A percentile compares a stretch with the other conserved stretches of the same genome.
Conservation (phyloP, 2,888 invertebrate species). For the Caenorhabditis auriculariae region DNA sequence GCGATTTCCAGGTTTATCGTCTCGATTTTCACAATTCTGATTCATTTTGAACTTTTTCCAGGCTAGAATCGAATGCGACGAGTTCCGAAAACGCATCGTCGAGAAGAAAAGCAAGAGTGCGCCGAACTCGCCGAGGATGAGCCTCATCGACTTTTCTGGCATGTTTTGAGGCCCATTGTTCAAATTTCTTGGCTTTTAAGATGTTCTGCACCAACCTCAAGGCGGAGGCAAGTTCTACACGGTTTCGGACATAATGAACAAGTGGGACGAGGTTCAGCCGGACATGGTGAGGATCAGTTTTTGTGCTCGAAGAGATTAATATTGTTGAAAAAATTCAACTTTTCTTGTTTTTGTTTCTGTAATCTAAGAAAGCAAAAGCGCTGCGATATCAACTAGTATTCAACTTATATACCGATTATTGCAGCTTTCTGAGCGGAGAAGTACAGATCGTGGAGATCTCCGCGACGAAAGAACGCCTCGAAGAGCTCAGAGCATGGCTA, state of each 20-base stretch:
- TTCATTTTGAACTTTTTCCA: slow-evolving; percentile 2
- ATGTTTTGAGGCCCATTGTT: not conserved
- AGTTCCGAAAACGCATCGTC: slow-evolving; percentile 48
- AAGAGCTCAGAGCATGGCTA: slow-evolving; percentile 39
- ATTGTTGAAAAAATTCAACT: too few relatives aligned
- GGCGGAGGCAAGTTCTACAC: slow-evolving; percentile 46
- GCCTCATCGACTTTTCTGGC: slow-evolving; percentile 62
- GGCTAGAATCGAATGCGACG: slow-evolving; percentile 46
- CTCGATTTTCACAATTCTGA: too few relatives aligned
- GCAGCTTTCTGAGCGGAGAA: slow-evolving; percentile 26
- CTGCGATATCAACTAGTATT: too few relatives aligned
- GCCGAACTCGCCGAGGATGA: slow-evolving; percentile 63
- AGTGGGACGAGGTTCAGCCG: slow-evolving; percentile 40
- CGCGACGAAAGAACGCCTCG: slow-evolving; percentile 26
- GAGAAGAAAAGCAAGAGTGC: slow-evolving; percentile 61
- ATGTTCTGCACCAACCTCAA: slow-evolving; percentile 34
- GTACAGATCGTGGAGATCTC: slow-evolving; percentile 22
- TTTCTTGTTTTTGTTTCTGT: too few relatives aligned
- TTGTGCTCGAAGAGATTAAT: too few relatives aligned
- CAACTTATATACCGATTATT: not conserved
- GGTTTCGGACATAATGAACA: slow-evolving; percentile 45
- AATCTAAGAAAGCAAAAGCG: too few relatives aligned
- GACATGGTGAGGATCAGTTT: slow-evolving; percentile 21
- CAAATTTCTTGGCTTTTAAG: slow-evolving; percentile 19
- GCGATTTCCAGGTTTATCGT: slow-evolving; percentile 48